Evolutionary conservation across 2,888 invertebrate species (phyloP), one percentile per base, ranked within the genome.

Genomic region (Drosophila mimetica): DNA sequence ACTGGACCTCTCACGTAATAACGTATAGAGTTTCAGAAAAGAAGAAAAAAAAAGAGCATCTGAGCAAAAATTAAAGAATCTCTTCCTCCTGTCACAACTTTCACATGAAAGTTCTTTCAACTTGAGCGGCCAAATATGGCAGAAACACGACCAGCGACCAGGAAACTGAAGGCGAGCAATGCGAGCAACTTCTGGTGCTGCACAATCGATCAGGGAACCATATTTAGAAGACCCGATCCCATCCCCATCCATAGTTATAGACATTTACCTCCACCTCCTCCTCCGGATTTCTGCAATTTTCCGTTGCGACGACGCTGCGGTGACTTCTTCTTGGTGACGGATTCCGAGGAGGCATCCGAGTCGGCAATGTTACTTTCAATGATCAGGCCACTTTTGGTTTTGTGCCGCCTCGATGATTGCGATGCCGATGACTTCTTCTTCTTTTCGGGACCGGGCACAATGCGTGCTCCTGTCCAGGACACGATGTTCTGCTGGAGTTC

Each of bases 301-400:
- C 89, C 89, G 47, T 86, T 87, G 76, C 84, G 80, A 66, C 88
- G 80, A 16, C 84, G 78, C 47, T 83, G 80, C 9, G 67, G 64
- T 28, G 76, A 73, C 53, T 78, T 85, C 51, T 85, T 82, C 71
- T 48, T 67, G 53, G 50, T 47, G 48, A 51, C 53, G 25, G 57
- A 48, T 60, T 79, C 79, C 13, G 36, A 30, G 5, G 65, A 64
- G 65, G 63, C 50, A 51, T 66, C 65, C 51, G 79, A 77, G 13
- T 72, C 78, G 25, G 71, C 76, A 57, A 88, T 82, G 70, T 90
- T 90, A 88, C 90, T 89, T 88, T 89, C 89, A 70, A 89, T 89
- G 70, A 89, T 74, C 22, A 89, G 84, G 72, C 90, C 89, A 89
- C 90, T 89, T 85, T 89, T 89, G 76, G 90, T 89, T 90, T 90